Evolutionary conservation across 2,113 vertebrate species (phyloP).

Genomic region (Thamnophis sirtalis): DNA sequence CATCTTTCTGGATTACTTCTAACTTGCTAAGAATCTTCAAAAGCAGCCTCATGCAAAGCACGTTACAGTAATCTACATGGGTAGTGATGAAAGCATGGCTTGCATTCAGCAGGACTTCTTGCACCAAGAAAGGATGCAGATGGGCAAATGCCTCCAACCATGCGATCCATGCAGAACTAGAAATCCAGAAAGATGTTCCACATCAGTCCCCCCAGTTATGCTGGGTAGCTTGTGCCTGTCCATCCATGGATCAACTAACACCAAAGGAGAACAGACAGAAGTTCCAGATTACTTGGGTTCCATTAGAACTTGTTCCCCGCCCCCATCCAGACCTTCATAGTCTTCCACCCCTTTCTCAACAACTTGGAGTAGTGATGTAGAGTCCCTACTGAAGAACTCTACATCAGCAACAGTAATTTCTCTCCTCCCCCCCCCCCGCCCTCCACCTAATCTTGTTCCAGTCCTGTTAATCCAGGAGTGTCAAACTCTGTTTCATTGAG

Average conservation of each 20-base stretch:
- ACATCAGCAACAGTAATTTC: background rate
- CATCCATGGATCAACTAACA: background rate
- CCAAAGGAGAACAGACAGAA: background rate
- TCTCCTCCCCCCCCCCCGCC: rapidly evolving
- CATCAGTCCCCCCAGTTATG: background rate
- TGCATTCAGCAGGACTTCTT: background rate
- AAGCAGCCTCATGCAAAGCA: background rate
- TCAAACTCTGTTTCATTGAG: too few species aligned
- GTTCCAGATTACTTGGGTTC: background rate
- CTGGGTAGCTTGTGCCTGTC: background rate
- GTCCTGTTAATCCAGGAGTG: background rate
- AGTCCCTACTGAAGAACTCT: background rate
- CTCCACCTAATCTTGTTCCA: background rate
- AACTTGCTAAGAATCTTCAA: background rate
- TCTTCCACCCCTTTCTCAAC: background rate
- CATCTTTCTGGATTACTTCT: background rate
- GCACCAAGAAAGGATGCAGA: background rate
- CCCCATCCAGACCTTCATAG: background rate
- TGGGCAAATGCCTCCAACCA: background rate
- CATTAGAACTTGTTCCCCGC: background rate
- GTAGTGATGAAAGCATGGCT: background rate
- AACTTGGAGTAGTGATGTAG: background rate
- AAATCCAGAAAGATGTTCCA: background rate
- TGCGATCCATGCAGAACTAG: background rate
- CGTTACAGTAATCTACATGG: background rate